Conservation (phyloP, 2,888 invertebrate species). For the Hylaea fasciaria region DNA sequence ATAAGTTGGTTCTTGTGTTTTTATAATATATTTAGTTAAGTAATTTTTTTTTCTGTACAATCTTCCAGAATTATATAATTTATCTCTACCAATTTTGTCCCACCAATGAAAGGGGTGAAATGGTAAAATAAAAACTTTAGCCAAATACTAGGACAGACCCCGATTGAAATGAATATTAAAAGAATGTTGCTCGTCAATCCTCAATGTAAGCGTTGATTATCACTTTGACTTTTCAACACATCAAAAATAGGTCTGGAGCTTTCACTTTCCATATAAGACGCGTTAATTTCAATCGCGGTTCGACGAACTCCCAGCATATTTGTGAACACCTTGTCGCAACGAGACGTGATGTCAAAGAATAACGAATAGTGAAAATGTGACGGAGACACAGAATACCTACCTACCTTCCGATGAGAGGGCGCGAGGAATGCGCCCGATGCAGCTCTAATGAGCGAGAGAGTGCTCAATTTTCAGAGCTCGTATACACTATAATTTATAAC, state of each 20-base stretch:
- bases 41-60: no score
- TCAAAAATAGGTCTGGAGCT: slow-evolving; percentile 44
- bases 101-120: no score
- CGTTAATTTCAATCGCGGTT: slow-evolving; percentile 63
- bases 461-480: no score
- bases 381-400: no score
- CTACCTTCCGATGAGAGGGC: slow-evolving; percentile 10
- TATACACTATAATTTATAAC: neutral
- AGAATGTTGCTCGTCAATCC: neutral
- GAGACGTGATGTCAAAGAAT: slow-evolving; percentile 26
- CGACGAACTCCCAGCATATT: slow-evolving; percentile 65
- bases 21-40: no score
- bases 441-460: slow-evolving; percentile 71
- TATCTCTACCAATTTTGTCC: no score
- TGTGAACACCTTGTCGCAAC: slow-evolving; percentile 53
- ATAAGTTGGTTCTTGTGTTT: no score
- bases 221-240: slow-evolving; percentile 4
- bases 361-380: no score
- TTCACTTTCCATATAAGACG: slow-evolving; percentile 71
- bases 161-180: neutral
- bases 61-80: no score
- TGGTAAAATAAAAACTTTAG: no score
- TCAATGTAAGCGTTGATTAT: neutral
- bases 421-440: slow-evolving; percentile 42
- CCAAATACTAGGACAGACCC: no score